Percentiles rank a stretch among this genome's conserved stretches.
Conservation (phyloP, 2,113 vertebrate species). For the Ailuropoda melanoleuca region DNA sequence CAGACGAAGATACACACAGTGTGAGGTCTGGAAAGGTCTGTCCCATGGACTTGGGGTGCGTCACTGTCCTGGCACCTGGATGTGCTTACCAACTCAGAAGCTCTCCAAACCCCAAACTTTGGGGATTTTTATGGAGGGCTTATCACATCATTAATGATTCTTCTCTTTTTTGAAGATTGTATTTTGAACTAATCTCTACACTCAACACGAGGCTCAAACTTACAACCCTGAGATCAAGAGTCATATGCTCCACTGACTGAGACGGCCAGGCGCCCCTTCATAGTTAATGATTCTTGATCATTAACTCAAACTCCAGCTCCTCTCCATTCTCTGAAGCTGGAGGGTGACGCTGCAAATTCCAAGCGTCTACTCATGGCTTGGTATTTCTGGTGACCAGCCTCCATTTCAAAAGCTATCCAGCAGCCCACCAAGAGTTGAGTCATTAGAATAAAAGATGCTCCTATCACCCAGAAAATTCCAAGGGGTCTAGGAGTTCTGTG, state of each 20-base stretch:
- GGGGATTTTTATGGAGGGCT: neutral
- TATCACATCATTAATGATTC: neutral
- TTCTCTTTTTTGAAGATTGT: neutral
- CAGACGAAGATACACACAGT: neutral
- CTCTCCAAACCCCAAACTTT: neutral
- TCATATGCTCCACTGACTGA: neutral
- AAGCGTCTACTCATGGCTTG: neutral
- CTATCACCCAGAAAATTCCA: neutral
- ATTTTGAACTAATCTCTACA: neutral
- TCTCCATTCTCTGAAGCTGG: neutral
- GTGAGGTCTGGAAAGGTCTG: neutral
- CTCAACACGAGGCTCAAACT: neutral
- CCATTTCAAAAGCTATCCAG: neutral
- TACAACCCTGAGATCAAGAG: neutral
- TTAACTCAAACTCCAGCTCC: neutral
- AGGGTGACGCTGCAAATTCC: neutral
- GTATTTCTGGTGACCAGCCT: neutral
- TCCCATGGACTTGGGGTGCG: neutral
- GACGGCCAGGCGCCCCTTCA: neutral
- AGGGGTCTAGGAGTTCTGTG: neutral
- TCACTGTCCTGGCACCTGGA: neutral
- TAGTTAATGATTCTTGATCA: neutral
- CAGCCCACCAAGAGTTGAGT: neutral
- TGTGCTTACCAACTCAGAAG: neutral
- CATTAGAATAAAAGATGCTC: neutral